These are phyloP conservation scores for Malacoraja senta DNA, from an alignment of 2,797 vertebrate genomes.

Conservation along the genomic window DNA sequence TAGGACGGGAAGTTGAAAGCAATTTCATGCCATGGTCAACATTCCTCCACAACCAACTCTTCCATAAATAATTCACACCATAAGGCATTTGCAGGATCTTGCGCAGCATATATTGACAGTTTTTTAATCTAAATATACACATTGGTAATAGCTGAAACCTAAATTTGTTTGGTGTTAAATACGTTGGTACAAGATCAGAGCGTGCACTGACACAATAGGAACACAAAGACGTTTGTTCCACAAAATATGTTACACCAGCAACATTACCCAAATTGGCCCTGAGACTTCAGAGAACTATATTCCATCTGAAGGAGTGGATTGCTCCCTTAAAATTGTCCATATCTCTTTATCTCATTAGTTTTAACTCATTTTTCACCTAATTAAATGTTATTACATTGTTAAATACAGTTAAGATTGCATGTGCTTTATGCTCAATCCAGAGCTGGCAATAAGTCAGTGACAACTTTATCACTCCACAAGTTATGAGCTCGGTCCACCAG, in stretches of 20 bases:
- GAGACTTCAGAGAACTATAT: not conserved
- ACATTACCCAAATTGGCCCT: not conserved
- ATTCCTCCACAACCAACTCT: not conserved
- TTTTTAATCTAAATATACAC: not conserved
- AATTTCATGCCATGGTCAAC: not conserved
- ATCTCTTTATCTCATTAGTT: not conserved
- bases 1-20: not conserved
- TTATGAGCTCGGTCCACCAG: not conserved
- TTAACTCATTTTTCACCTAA: not conserved
- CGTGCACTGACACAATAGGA: not conserved
- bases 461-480: not conserved
- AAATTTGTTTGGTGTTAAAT: not conserved
- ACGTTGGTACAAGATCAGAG: not conserved
- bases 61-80: not conserved
- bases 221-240: not conserved
- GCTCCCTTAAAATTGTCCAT: not conserved
- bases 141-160: not conserved
- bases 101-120: not conserved
- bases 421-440: not conserved
- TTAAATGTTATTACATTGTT: not conserved
- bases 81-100: not conserved
- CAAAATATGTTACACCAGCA: not conserved
- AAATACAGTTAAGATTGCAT: not conserved
- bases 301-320: not conserved
- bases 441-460: not conserved